Evolutionary conservation across 2,113 vertebrate genomes (phyloP).

Genomic region (Carlito syrichta): DNA sequence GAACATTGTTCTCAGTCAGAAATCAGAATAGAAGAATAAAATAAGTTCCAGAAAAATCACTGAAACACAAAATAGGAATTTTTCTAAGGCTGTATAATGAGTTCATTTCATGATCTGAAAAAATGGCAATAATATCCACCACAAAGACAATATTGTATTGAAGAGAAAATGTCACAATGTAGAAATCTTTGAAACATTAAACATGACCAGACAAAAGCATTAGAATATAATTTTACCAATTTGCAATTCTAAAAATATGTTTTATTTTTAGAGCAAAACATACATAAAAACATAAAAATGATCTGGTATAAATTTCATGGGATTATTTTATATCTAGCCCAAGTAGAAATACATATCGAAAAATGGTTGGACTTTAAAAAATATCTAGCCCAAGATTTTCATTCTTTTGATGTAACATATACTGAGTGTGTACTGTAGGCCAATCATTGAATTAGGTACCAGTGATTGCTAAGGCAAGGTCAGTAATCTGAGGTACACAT

Average conservation of each 20-base stretch:
- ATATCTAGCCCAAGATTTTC: background rate
- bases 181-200: background rate
- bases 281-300: background rate
- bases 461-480: background rate
- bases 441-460: background rate
- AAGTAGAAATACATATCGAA: background rate
- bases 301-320: background rate
- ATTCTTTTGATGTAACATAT: background rate
- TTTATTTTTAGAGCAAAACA: conserved; percentile 23
- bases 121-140: background rate
- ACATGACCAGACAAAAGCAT: background rate
- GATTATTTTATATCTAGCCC: background rate
- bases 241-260: background rate
- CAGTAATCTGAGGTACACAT: background rate
- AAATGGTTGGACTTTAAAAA: background rate
- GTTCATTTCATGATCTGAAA: background rate
- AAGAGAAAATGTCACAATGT: background rate
- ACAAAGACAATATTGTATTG: background rate
- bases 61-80: background rate
- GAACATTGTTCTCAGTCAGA: background rate
- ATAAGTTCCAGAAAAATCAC: background rate
- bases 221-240: background rate
- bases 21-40: background rate
- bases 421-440: background rate
- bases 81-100: background rate